Conservation (phyloP, 2,797 vertebrate genomes). For the Chiroxiphia lanceolata region DNA sequence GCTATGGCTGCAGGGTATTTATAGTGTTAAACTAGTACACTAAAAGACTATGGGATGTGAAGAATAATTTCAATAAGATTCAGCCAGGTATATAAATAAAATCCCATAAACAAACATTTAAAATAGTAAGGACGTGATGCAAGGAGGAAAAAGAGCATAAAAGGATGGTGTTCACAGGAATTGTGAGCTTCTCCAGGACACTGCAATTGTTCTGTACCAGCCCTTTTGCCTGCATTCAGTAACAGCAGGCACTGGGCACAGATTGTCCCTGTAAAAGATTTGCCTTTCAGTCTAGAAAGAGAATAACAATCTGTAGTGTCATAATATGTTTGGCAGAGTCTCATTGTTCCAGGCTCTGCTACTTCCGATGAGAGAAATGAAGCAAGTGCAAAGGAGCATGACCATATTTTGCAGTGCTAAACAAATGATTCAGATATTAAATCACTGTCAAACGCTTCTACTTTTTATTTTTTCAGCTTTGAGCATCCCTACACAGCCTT, state of each 20-base stretch:
- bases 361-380: slow-evolving; percentile 9
- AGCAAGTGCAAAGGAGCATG: slow-evolving; percentile 9
- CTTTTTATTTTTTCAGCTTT: not conserved
- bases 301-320: slow-evolving; percentile 46
- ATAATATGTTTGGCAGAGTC: slow-evolving; percentile 20
- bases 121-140: not conserved
- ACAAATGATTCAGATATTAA: slow-evolving; percentile 17
- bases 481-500: not conserved
- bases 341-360: slow-evolving; percentile 11
- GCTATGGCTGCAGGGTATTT: not conserved
- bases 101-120: not conserved
- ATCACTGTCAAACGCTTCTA: not conserved
- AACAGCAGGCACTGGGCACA: slow-evolving; percentile 30
- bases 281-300: slow-evolving; percentile 40
- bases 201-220: not conserved
- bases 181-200: not conserved
- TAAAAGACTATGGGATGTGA: not conserved
- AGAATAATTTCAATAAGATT: not conserved
- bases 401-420: not conserved
- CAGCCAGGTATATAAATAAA: not conserved
- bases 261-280: slow-evolving; percentile 11
- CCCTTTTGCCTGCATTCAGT: not conserved
- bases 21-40: not conserved
- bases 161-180: not conserved
- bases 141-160: not conserved